phyloP scores from a whole-genome alignment of 2,888 invertebrate species.

The Rhorus exstirpatorius region DNA sequence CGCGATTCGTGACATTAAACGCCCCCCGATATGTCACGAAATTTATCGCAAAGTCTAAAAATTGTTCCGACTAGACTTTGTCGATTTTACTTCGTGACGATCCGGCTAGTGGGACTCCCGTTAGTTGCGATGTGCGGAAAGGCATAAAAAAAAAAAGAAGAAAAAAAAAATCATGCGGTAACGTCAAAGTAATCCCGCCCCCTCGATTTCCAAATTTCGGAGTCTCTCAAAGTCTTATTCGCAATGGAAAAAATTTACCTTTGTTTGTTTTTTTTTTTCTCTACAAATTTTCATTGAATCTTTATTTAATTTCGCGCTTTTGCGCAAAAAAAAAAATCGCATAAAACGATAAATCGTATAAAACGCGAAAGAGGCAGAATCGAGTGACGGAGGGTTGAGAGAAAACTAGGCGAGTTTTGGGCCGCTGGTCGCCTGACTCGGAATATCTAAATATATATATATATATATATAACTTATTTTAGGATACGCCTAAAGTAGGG shows the following conservation, averaged over 20 bases:
- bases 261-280: slow-evolving; percentile 12
- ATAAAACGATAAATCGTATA: slow-evolving; percentile 26
- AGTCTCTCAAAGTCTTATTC: slow-evolving; percentile 35
- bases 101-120: slow-evolving; percentile 44
- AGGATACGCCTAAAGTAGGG: slow-evolving; percentile 81
- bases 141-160: neutral
- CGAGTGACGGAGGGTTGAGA: slow-evolving; percentile 66
- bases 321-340: too few relatives aligned
- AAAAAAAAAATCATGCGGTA: slow-evolving; percentile 7
- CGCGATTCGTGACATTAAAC: slow-evolving; percentile 10
- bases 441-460: slow-evolving; percentile 69
- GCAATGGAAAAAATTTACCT: slow-evolving; percentile 7
- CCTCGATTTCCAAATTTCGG: slow-evolving; percentile 34
- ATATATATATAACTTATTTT: slow-evolving; percentile 79
- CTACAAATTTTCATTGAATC: slow-evolving; percentile 2
- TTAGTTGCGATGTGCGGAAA: neutral
- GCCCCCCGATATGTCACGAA: slow-evolving; percentile 54
- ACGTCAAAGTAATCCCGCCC: too few relatives aligned
- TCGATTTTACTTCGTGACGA: slow-evolving; percentile 43
- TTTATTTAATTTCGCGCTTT: slow-evolving; percentile 38
- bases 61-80: slow-evolving; percentile 61
- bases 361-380: slow-evolving; percentile 55
- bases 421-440: slow-evolving; percentile 76
- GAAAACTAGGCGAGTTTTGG: slow-evolving; percentile 71
- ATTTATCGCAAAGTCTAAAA: slow-evolving; percentile 55